Base-by-base conservation (phyloP, 2,113 vertebrate genomes). In the Tenrec ecaudatus region DNA sequence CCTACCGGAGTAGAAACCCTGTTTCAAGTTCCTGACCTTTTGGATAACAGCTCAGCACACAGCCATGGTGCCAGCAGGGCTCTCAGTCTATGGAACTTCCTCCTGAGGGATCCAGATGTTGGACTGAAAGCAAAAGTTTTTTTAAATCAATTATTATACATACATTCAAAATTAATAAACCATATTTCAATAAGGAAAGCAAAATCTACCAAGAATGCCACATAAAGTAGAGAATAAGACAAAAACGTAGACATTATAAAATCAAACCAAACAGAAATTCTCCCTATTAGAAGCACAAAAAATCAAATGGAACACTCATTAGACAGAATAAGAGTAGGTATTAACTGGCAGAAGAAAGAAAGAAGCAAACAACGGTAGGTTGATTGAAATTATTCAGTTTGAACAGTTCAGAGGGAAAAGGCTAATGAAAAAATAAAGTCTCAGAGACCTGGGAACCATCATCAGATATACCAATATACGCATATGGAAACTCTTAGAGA, bases 161-260 rank as follows among this genome's bases (percentile, higher is more conserved):
- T 16, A n/a, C 31, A 69, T 33, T 71, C 16, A 93, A 76, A 88
- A 84, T 15, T 23, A 82, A 83, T 15, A 87, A 87, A 90, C 75
- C 77, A 81, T 22, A 88, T 58, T 66, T 75, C 23, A 33, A 68
- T 82, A 77, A 57, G 5, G 66, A 86, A 89, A 92, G 14, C 11
- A 4, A 82, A 90, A 5, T 33, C 79, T 76, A 31, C 83, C 11
- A 77, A 62, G 4, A 75, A 57, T 84, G 25, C 6, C 29, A 86
- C 23, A 92, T 4, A 33, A 43, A 43, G 71, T 60, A 81, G 66
- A 73, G 60, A 73, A 81, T 64, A 80, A 71, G 38, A 79, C n/a
- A 71, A 78, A 82, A 3, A 8, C 14, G 38, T 47, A 71, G 69
- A 83, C 82, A 47, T 88, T 60, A 84, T 62, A 12, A 89, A 83